Conservation (phyloP, 37 sponge, comb jelly and placozoan species). For the Spongia lamella region DNA sequence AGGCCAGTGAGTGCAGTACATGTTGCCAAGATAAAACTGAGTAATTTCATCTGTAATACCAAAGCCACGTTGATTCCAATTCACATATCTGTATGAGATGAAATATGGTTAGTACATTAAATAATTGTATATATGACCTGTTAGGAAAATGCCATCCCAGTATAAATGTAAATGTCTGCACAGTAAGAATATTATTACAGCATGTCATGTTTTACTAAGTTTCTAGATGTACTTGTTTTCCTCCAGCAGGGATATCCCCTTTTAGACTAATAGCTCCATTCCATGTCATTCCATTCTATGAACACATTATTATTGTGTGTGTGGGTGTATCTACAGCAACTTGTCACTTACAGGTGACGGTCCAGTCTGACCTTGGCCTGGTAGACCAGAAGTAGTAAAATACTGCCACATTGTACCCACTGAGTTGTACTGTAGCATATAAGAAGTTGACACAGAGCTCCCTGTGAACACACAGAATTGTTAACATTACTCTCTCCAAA, state of each 20-base stretch:
- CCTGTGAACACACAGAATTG: background rate
- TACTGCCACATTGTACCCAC: slow-evolving; percentile 13
- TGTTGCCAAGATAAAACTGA: slow-evolving; percentile 19
- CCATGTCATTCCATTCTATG: slow-evolving; percentile 22
- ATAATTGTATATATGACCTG: slow-evolving; percentile 2
- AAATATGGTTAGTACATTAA: too few species aligned
- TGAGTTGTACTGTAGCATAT: slow-evolving; percentile 13
- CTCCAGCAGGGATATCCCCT: background rate
- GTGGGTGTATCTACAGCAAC: background rate
- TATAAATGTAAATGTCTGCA: slow-evolving; percentile 32
- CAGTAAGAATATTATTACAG: background rate
- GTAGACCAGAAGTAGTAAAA: slow-evolving; percentile 7
- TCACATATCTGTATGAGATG: slow-evolving; percentile 26
- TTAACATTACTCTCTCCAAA: too few species aligned
- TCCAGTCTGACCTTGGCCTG: slow-evolving; percentile 9
- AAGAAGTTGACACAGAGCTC: too few species aligned
- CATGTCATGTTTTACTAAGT: background rate
- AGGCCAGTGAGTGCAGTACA: slow-evolving; percentile 9
- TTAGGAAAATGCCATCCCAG: slow-evolving; percentile 27
- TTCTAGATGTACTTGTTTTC: background rate
- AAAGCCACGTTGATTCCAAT: slow-evolving; percentile 18
- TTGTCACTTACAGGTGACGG: slow-evolving; percentile 24
- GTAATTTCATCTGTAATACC: slow-evolving; percentile 2
- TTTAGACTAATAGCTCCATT: slow-evolving; percentile 14
- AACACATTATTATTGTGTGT: background rate